Evolutionary conservation across 2,113 vertebrate species (phyloP), one percentile per base, ranked within the genome.

Genomic region (Oxygymnocypris stewartii): DNA sequence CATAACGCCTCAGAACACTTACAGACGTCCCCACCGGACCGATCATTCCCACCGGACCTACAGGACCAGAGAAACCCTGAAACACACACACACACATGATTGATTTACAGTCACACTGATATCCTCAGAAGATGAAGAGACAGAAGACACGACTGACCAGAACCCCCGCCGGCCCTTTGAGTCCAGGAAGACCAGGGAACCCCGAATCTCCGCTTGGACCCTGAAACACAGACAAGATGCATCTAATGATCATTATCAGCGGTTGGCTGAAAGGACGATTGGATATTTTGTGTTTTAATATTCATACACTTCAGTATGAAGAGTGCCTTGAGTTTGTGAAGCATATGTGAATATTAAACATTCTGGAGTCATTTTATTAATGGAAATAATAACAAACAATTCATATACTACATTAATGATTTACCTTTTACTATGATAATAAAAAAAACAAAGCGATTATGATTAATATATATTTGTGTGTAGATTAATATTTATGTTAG

Each of bases 11-110:
- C 18, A 13, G 2, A 35, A 37, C 1, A 96, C 97, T 90, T 96
- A 99, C 98, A 88, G 94, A 95, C 92, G 93, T 96, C 87, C 98
- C 98, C 51, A 92, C 63, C 69, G 97, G 96, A 16, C 98, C 98
- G 25, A 96, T 96, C 89, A 94, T 91, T 81, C 98, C 98, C 92
- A 94, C 94, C 90, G 95, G 96, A 87, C 98, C 98, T 14, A 95
- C 87, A 49, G 96, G 96, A 89, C 98, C 98, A 87, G 93, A 91
- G 82, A 95, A 94, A 91, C 98, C 98, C 98, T 99, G 92, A 87
- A 94, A 95, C 85, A 78, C 88, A 86, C 61, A 78, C 54, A 31
- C 0, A 18, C 49, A 73, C 35, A 73, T 0, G 0, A 12, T 14
- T 54, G 8, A 49, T 49, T 13, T 6, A 54, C 51, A 7, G 6